Percentiles rank a stretch among this genome's conserved stretches.
Evolutionary conservation across 2,888 invertebrate genomes (phyloP).

Genomic region (Pediacus dermestoides): DNA sequence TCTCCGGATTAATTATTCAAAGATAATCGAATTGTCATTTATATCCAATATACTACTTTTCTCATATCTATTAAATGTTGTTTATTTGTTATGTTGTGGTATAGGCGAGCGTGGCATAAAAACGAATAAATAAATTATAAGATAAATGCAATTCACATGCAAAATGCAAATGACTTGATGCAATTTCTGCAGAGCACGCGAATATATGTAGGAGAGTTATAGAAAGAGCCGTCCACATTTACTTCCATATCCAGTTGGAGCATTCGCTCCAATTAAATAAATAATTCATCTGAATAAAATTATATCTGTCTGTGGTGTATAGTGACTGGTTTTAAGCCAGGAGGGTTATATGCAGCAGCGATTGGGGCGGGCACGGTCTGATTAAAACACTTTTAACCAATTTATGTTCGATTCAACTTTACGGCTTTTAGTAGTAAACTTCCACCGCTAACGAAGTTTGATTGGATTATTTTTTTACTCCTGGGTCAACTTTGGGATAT

Average conservation of each 20-base stretch:
- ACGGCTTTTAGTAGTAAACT: conserved; percentile 24
- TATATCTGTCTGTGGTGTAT: too few species aligned
- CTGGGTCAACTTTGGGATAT: conserved; percentile 1
- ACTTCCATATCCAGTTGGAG: conserved; percentile 20
- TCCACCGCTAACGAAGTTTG: conserved; percentile 30
- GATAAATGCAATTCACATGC: conserved; percentile 28
- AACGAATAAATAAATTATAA: conserved; percentile 21
- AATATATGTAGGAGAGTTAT: conserved; percentile 15
- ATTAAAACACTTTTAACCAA: conserved; percentile 36
- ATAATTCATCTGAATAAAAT: conserved; percentile 31
- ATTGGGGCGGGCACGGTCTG: conserved; percentile 22
- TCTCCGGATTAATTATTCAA: too few species aligned
- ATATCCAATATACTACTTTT: too few species aligned
- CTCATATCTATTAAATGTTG: too few species aligned
- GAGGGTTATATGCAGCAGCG: conserved; percentile 4
- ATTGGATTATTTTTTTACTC: conserved; percentile 28
- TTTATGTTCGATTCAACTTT: conserved; percentile 32
- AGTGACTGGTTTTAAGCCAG: too few species aligned
- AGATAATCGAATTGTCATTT: too few species aligned
- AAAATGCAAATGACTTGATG: conserved; percentile 25
- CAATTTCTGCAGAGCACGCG: conserved; percentile 21
- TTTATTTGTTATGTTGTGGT: too few species aligned
- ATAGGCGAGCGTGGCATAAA: too few species aligned
- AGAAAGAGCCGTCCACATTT: too few species aligned
- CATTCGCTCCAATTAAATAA: conserved; percentile 28